Evolutionary conservation across 2,888 invertebrate species (phyloP), one percentile per base, ranked within the genome.

Genomic region (Nomada lathburiana): DNA sequence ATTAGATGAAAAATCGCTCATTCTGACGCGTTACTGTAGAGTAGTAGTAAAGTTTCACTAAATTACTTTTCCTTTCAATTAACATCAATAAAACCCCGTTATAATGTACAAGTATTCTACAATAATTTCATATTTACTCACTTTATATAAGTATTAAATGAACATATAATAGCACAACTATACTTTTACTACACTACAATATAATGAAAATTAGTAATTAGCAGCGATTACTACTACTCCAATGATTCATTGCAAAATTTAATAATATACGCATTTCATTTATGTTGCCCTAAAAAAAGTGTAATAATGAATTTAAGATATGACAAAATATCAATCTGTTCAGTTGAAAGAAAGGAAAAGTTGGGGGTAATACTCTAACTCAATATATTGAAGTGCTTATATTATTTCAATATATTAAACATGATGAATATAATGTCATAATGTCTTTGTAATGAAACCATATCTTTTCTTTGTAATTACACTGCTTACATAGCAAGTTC

Each of bases 381-480:
- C 52, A 74, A 53, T 76, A 68, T 59, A 64, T 20, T 20, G 47
- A 70, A 36, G 20, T 57, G 23, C 42, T 67, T 62, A 57, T 29
- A 71, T 53, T 23, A 53, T 71, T 70, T 63, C 72, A 76, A 47
- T 73, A 59, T 62, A 63, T 77, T 71, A 72, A 88, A 84, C 44
- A 72, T 55, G 71, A 69, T 36, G 29, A 57, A 79, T 82, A 80
- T 76, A 81, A 79, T 29, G 73, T 74, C 65, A 52, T 75, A 75
- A 76, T 74, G 71, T 81, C 76, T 80, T 80, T 85, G 82, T 68
- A 86, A 88, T 78, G 73, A 85, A 87, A 90, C 80, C 84, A 81
- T 87, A 86, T 69, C 76, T 72, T 81, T 78, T 76, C 78, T 78
- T 83, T 74, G 69, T 89, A 88, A 89, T 89, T 91, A 89, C 87